Evolutionary conservation across 35 echinoderm and acorn worm genomes (phyloP).

Genomic region (Apostichopus parvimensis): DNA sequence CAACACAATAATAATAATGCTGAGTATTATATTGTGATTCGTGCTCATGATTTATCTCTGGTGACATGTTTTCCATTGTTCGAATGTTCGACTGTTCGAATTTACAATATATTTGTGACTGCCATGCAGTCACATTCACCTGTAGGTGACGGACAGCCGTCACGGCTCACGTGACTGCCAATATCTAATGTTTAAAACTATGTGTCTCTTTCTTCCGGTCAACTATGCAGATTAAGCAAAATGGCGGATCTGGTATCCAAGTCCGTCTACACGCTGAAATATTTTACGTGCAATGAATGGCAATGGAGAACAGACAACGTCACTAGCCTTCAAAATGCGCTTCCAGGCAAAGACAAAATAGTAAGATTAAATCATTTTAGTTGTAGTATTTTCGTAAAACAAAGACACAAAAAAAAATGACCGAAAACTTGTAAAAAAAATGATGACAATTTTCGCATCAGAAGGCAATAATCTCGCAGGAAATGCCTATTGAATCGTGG

Average conservation of each 20-base stretch:
- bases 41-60: too few relatives aligned
- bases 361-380: neutral
- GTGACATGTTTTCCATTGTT: too few relatives aligned
- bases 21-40: too few relatives aligned
- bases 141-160: too few relatives aligned
- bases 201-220: neutral
- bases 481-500: too few relatives aligned
- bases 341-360: neutral
- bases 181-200: too few relatives aligned
- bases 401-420: neutral
- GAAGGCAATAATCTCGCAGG: too few relatives aligned
- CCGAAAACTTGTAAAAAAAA: neutral
- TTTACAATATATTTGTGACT: too few relatives aligned
- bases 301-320: neutral
- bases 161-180: too few relatives aligned
- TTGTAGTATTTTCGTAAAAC: neutral
- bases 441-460: neutral
- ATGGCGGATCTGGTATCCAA: conserved; percentile 14
- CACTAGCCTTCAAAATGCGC: neutral
- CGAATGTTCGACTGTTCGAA: too few relatives aligned
- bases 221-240: conserved; percentile 8
- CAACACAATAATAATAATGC: too few relatives aligned
- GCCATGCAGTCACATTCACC: too few relatives aligned
- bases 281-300: conserved; percentile 18
- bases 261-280: neutral